These are phyloP conservation scores for Drosophila albomicans DNA, from an alignment of 1,140 invertebrate species.

Conservation along the genomic window DNA sequence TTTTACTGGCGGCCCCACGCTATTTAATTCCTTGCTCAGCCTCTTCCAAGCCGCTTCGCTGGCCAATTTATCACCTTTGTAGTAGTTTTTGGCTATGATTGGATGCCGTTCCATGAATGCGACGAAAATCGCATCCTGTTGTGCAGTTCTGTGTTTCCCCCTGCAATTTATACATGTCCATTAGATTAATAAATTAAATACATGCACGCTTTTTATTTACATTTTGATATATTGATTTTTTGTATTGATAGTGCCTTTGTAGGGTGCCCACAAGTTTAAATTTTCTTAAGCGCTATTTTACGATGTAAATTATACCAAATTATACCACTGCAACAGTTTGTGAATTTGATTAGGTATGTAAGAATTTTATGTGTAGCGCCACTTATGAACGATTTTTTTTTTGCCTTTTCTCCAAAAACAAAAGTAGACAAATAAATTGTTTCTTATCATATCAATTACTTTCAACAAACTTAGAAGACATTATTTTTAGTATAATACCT, in stretches of 20 bases:
- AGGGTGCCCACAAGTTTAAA: not conserved
- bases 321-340: no score
- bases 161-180: conserved; percentile 23
- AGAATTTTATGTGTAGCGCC: no score
- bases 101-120: conserved; percentile 72
- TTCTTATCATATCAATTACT: no score
- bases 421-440: no score
- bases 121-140: conserved; percentile 73
- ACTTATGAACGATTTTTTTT: no score
- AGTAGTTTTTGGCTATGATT: conserved; percentile 68
- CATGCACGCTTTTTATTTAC: conserved; percentile 16
- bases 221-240: conserved; percentile 45
- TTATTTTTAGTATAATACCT: no score
- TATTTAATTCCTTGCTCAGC: conserved; percentile 65
- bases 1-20: conserved; percentile 63
- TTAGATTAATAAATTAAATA: not conserved
- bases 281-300: not conserved
- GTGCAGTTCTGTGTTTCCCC: conserved; percentile 72
- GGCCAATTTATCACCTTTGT: conserved; percentile 68
- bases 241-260: not conserved
- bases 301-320: not conserved
- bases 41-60: conserved; percentile 69
- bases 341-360: no score
- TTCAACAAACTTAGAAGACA: no score
- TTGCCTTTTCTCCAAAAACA: no score